phyloP scores from a whole-genome alignment of 2,113 vertebrate species.

The Galemys pyrenaicus region DNA sequence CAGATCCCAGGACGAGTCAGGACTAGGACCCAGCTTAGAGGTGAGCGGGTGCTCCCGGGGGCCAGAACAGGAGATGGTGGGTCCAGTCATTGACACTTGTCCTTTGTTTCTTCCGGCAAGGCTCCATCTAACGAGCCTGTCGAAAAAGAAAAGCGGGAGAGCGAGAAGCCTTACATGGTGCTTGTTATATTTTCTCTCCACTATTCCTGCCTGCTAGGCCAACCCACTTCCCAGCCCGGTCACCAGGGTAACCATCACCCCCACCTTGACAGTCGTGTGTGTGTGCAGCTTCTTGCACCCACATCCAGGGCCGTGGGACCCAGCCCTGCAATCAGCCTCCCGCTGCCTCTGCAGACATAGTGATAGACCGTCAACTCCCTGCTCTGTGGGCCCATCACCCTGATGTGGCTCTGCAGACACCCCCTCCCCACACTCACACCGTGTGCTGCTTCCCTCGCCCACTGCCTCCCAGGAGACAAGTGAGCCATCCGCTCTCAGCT shows the following conservation, averaged over 20 bases:
- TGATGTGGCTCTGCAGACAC: not conserved
- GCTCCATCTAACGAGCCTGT: not conserved
- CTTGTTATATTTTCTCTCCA: constrained; percentile 54
- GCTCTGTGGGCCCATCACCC: not conserved
- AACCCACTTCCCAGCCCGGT: constrained; percentile 72
- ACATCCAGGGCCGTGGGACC: constrained; percentile 55
- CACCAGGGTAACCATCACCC: constrained; percentile 79
- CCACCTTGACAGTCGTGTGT: constrained; percentile 72
- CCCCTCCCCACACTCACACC: not conserved
- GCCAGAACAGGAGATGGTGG: not conserved
- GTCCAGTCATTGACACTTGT: not conserved
- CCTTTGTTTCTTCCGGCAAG: not conserved
- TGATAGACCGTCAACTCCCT: not conserved
- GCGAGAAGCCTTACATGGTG: not conserved
- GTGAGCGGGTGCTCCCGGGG: not conserved
- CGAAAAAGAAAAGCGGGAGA: not conserved
- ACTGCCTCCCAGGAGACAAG: constrained; percentile 60
- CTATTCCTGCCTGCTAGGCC: constrained; percentile 53
- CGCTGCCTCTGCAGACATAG: constrained; percentile 49
- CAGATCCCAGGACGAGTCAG: not conserved
- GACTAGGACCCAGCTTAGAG: not conserved
- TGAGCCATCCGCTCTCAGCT: not conserved
- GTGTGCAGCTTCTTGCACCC: constrained; percentile 58
- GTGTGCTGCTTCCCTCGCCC: not conserved
- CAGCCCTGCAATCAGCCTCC: constrained; percentile 75